Evolutionary conservation across 2,888 invertebrate species (phyloP), one percentile per base, ranked within the genome.

Genomic region (Bruchidius siliquastri): DNA sequence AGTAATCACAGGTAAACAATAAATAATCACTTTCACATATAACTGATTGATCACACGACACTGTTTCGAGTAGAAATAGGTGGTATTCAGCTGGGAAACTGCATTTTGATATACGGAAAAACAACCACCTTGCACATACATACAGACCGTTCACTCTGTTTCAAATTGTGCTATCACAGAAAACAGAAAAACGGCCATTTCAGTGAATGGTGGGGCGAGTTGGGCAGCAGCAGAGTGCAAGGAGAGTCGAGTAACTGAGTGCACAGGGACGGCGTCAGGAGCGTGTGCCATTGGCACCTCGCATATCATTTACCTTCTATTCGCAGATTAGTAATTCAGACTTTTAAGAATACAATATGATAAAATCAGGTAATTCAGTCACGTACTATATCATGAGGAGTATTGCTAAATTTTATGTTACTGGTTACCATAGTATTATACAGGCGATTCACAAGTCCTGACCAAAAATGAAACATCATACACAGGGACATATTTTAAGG

Each of bases 151-250:
- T 74, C 74, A 74, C 76, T 75, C 73, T 74, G 75, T 77, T 76
- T 77, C 75, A 76, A 77, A 76, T 77, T 77, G 74, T 75, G 75
- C 76, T 77, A 76, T 77, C 77, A 76, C 49, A 49, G 49, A 49
- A 49, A 49, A 49, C 49, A 49, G 49, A 71, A 72, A 49, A 72
- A 21, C 71, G 72, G 69, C 72, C 69, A 72, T 71, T 70, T 70
- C 71, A 32, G 66, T 69, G 68, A 69, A 71, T 71, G 74, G 72
- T 71, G 73, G 66, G 2, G 69, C 21, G 21, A 22, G 30, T n/a
- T 69, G 73, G 71, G 73, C 68, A 68, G 69, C 68, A 18, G 49
- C 68, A 10, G 18, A 20, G 18, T 20, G 69, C 73, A 73, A 71
- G 73, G 71, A 26, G 71, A 26, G 26, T 2, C 49, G 49, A 49